Evolutionary conservation across 2,113 vertebrate genomes (phyloP).

Genomic region (Thunnus maccoyii): DNA sequence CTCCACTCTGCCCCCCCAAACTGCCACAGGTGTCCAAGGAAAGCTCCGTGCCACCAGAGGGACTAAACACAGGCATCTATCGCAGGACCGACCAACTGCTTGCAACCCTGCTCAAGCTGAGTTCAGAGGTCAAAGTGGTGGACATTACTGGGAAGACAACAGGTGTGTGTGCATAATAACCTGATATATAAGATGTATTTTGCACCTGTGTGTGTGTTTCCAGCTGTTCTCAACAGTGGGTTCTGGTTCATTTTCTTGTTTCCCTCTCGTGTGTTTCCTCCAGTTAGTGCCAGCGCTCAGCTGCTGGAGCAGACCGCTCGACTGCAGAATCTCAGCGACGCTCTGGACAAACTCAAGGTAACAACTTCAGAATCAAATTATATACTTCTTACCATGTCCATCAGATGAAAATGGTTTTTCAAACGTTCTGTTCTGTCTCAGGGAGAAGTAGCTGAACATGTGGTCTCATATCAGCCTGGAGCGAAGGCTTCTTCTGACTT

Average conservation of each 20-base stretch:
- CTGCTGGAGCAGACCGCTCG: constrained; percentile 90
- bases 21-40: constrained; percentile 79
- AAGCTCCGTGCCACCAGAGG: constrained; percentile 73
- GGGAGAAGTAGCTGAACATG: constrained; percentile 91
- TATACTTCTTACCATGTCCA: neutral
- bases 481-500: constrained; percentile 89
- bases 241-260: too few relatives aligned
- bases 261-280: neutral
- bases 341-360: constrained; percentile 91
- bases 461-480: constrained; percentile 87
- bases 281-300: constrained; percentile 86
- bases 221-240: neutral
- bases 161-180: constrained; percentile 75
- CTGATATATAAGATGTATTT: neutral
- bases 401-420: neutral
- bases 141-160: constrained; percentile 89
- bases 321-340: constrained; percentile 87
- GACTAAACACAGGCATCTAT: constrained; percentile 85
- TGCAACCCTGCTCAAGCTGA: constrained; percentile 90
- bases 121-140: constrained; percentile 88
- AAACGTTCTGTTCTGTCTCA: constrained; percentile 60
- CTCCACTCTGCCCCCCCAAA: constrained; percentile 87
- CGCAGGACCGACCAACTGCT: constrained; percentile 91
- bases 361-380: neutral
- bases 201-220: too few relatives aligned